Conservation (phyloP, 2,113 vertebrate genomes). For the Acinonyx jubatus region DNA sequence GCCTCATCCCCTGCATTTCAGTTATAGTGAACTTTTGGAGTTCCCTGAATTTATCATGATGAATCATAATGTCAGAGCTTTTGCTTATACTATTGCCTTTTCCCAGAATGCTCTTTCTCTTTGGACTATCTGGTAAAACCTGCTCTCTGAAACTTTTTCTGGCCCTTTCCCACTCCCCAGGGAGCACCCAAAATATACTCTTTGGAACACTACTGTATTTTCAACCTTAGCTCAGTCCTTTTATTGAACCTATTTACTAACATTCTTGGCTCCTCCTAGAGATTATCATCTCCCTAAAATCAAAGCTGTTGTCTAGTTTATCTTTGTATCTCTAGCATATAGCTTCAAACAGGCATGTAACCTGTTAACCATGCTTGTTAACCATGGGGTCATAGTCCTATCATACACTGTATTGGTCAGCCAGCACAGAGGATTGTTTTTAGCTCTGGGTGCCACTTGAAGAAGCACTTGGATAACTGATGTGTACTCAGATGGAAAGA, state of each 20-base stretch:
- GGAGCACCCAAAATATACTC: not conserved
- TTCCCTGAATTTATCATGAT: constrained; percentile 22
- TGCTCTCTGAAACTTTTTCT: not conserved
- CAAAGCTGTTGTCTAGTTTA: not conserved
- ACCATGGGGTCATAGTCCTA: not conserved
- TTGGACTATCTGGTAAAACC: not conserved
- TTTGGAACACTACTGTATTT: not conserved
- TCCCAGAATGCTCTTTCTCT: not conserved
- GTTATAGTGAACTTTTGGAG: not conserved
- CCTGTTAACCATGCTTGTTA: not conserved
- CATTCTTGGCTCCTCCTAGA: not conserved
- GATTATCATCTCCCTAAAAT: not conserved
- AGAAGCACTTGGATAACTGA: constrained; percentile 8
- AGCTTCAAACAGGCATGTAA: not conserved
- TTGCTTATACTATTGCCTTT: not conserved
- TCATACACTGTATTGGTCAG: not conserved
- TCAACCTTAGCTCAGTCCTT: not conserved
- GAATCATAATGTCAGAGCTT: not conserved
- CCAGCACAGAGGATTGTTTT: not conserved
- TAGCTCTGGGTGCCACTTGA: constrained; percentile 1
- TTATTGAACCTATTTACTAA: not conserved
- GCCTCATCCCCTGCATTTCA: not conserved
- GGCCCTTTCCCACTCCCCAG: not conserved
- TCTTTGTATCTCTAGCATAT: not conserved
- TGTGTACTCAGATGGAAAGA: not conserved